A percentile compares a stretch with the other conserved stretches of the same genome.
phyloP scores from a whole-genome alignment of 2,797 vertebrate species.

The Acanthis flammea region DNA sequence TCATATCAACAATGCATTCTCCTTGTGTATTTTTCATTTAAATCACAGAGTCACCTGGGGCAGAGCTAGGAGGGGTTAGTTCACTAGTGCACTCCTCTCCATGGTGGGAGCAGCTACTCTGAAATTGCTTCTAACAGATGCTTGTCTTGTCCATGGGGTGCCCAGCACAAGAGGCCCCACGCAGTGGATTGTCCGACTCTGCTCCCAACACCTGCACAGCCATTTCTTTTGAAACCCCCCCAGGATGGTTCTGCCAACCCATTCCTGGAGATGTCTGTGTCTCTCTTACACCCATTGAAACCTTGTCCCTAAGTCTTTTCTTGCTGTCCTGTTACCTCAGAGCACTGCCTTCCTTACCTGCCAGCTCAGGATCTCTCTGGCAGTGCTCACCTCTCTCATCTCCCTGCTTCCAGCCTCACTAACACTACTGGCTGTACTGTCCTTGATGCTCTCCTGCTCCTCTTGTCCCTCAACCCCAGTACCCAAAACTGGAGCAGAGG shows the following conservation, averaged over 20 bases:
- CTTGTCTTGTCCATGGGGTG: background rate
- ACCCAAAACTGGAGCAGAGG: background rate
- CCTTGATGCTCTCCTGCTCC: background rate
- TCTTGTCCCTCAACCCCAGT: rapidly evolving
- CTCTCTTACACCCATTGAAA: background rate
- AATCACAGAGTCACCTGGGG: background rate
- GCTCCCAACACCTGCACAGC: background rate
- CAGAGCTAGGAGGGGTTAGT: background rate
- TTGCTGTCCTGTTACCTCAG: background rate
- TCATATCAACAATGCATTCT: background rate
- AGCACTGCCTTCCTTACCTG: background rate
- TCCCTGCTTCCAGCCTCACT: background rate
- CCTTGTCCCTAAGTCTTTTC: background rate
- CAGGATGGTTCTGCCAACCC: background rate
- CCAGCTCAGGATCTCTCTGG: background rate
- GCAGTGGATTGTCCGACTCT: background rate
- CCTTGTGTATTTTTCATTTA: background rate
- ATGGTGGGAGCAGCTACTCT: background rate
- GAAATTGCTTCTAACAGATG: background rate
- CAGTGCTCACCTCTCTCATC: background rate
- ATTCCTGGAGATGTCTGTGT: background rate
- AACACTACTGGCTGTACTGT: background rate
- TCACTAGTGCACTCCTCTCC: background rate
- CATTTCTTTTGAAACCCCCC: background rate
- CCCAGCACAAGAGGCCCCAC: background rate